Percentiles rank a stretch among this genome's conserved stretches.
Evolutionary conservation across 2,888 invertebrate genomes (phyloP).

Genomic region (Tipula helvola): DNA sequence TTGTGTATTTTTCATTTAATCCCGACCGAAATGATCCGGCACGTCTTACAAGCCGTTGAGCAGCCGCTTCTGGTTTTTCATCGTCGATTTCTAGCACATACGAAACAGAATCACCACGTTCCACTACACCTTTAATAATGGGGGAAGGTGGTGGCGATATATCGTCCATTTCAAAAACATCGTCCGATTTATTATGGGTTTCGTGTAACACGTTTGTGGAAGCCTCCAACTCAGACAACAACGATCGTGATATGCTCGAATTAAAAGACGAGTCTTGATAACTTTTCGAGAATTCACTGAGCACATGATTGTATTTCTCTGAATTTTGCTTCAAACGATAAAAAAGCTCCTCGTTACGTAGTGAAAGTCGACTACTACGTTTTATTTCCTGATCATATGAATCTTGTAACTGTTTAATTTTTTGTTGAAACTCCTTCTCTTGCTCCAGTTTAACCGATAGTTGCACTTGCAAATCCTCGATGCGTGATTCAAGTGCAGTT

Average conservation of each 20-base stretch:
- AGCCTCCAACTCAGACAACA: background rate
- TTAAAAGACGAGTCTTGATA: conserved; percentile 18
- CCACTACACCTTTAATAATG: conserved; percentile 69
- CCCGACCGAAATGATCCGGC: conserved; percentile 48
- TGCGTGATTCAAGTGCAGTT: conserved; percentile 65
- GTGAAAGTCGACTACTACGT: conserved; percentile 62
- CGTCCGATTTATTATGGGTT: conserved; percentile 11
- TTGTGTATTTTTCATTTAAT: conserved; percentile 24
- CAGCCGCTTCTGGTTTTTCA: conserved; percentile 58
- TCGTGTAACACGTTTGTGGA: background rate
- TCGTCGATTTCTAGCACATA: conserved; percentile 71
- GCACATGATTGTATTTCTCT: conserved; percentile 43
- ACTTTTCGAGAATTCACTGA: conserved; percentile 28
- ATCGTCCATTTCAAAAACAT: conserved; percentile 27
- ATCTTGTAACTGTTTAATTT: conserved; percentile 61
- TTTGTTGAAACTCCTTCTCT: conserved; percentile 55
- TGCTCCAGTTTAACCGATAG: conserved; percentile 53
- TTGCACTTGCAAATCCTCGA: conserved; percentile 73
- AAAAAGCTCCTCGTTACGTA: conserved; percentile 78
- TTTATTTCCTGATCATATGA: conserved; percentile 63
- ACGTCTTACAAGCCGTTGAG: conserved; percentile 54
- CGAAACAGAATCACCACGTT: conserved; percentile 75
- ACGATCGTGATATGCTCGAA: conserved; percentile 6
- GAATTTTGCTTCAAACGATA: conserved; percentile 77
- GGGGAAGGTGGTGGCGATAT: conserved; percentile 54